These are phyloP conservation scores for Zele albiditarsus DNA, from an alignment of 2,888 invertebrate species.

Conservation along the genomic window DNA sequence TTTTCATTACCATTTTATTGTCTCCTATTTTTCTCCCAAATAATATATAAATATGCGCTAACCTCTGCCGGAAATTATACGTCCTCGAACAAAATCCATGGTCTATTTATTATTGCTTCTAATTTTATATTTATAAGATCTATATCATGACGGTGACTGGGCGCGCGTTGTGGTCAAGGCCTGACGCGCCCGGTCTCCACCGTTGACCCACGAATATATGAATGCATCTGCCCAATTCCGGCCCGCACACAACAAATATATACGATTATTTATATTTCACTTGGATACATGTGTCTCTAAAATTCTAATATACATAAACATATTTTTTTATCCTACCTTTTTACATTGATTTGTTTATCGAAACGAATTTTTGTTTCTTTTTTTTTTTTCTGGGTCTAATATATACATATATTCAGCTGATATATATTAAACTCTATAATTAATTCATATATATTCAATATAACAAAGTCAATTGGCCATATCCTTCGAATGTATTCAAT, in stretches of 20 bases:
- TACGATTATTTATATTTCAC: neutral
- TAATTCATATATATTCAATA: conserved; percentile 7
- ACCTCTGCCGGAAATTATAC: conserved; percentile 15
- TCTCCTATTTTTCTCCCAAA: neutral
- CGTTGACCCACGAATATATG: conserved; percentile 58
- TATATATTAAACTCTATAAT: neutral
- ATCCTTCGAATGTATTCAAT: neutral
- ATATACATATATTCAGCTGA: neutral
- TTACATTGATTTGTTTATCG: conserved; percentile 2
- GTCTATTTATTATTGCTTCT: conserved; percentile 55
- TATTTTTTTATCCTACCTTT: conserved; percentile 29
- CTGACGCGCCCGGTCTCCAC: conserved; percentile 43
- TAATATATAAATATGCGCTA: neutral
- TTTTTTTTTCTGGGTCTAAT: neutral
- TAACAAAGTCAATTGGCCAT: conserved; percentile 8
- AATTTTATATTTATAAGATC: conserved; percentile 66
- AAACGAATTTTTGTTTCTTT: neutral
- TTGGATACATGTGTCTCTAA: conserved; percentile 30
- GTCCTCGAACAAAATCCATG: conserved; percentile 46
- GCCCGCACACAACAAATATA: conserved; percentile 16
- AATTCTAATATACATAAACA: conserved; percentile 13
- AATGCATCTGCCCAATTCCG: conserved; percentile 50
- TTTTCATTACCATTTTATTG: neutral
- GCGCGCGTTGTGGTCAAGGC: conserved; percentile 48
- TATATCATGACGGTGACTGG: conserved; percentile 53